Base-by-base conservation (phyloP, 2,797 vertebrate genomes). In the Catharus ustulatus region DNA sequence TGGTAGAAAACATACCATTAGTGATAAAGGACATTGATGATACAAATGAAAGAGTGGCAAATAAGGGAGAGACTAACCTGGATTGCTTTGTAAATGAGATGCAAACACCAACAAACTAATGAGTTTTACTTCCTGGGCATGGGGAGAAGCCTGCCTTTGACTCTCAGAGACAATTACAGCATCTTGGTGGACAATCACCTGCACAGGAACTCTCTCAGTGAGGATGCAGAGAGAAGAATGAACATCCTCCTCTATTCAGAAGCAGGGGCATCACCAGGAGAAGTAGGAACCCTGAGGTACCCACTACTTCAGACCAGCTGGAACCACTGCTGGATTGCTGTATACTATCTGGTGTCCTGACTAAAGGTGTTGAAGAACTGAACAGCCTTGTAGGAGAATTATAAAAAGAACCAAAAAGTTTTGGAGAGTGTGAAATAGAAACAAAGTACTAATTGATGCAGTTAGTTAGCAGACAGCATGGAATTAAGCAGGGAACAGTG, bases 391-490 rank as follows among this genome's bases (percentile, higher is more conserved):
- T 15, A 68, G n/a, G 9, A 92, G 27, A 69, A 79, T 38, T 52
- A 46, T 19, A 68, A 89, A 87, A 92, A 72, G 57, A 84, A 59
- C 20, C 29, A 34, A 71, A 67, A 72, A 72, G 2, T 71, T 86
- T 46, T 84, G 20, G 38, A 54, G 74, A 78, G 46, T 1, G 0
- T 49, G 32, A 88, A 91, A 68, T 5, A 64, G 66, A 94, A 94
- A 71, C 29, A 32, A 80, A 93, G 46, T 46, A 72, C 64, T 91
- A 83, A 85, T 48, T 69, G 81, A 71, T 64, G 62, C 55, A 74
- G 49, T 67, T 75, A 87, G 26, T 64, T 90, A 95, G 88, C n/a
- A 95, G 42, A 59, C 54, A 86, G 54, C 69, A 81, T 36, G 69
- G 77, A 87, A 88, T 83, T 85, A 95, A 93, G 69, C 61, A 85